These are phyloP conservation scores for Cephonodes hylas DNA, from an alignment of 2,888 invertebrate genomes.

Conservation along the genomic window DNA sequence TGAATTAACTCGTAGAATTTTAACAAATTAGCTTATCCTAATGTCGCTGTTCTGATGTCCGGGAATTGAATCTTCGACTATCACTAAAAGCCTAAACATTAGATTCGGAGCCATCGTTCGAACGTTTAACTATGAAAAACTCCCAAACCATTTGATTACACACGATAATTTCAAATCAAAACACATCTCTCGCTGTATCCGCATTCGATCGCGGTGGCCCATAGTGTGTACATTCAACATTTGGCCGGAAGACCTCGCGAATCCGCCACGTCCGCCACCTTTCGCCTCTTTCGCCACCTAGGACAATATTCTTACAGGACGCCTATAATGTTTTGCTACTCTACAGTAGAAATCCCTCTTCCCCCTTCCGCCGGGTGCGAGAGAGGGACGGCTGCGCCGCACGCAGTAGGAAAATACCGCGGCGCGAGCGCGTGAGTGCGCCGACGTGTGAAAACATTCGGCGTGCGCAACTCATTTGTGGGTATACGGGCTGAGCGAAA, in stretches of 20 bases:
- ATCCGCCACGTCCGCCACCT: neutral
- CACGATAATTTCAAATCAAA: neutral
- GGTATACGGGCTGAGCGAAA: constrained; percentile 45
- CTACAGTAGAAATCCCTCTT: no score
- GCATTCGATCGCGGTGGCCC: neutral
- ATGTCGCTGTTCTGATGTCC: no score
- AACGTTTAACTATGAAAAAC: no score
- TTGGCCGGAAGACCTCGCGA: neutral
- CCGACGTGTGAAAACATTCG: constrained; percentile 58
- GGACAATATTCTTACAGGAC: neutral
- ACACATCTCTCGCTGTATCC: no score
- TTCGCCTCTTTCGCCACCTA: neutral
- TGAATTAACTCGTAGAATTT: no score
- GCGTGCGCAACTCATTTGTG: constrained; percentile 65
- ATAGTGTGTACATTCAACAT: neutral
- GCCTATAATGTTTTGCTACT: neutral
- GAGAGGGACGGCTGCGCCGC: neutral
- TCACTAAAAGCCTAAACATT: no score
- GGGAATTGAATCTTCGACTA: no score
- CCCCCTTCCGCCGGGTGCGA: neutral
- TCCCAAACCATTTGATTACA: neutral
- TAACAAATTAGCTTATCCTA: no score
- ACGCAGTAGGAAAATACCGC: constrained; percentile 30
- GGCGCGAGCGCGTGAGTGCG: constrained; percentile 26
- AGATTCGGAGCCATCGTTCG: no score